A percentile compares a stretch with the other conserved stretches of the same genome.
Evolutionary conservation across 2,113 vertebrate genomes (phyloP).

Genomic region (Etheostoma spectabile): DNA sequence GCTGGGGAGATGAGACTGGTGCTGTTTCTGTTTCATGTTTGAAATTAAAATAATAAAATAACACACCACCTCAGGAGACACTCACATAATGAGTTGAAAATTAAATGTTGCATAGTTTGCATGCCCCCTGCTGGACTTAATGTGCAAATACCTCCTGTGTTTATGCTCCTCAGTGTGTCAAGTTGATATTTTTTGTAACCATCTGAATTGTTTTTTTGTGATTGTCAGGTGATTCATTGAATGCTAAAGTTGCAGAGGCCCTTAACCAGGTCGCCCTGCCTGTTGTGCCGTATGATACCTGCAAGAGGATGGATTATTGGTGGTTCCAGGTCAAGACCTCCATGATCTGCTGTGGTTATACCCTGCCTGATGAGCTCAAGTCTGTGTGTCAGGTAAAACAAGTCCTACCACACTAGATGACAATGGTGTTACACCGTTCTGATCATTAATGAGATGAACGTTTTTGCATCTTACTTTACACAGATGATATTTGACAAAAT

Average conservation of each 20-base stretch:
- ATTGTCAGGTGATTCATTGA: constrained; percentile 75
- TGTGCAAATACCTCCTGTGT: constrained; percentile 21
- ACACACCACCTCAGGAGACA: neutral
- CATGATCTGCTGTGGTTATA: constrained; percentile 87
- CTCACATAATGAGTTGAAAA: neutral
- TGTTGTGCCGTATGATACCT: constrained; percentile 81
- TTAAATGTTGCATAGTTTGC: constrained; percentile 17
- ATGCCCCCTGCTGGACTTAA: constrained; percentile 66
- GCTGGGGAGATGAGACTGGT: constrained; percentile 86
- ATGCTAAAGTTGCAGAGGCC: constrained; percentile 76
- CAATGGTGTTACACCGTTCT: neutral
- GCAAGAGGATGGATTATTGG: constrained; percentile 85
- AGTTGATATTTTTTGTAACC: neutral
- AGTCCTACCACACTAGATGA: neutral
- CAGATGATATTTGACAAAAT: neutral
- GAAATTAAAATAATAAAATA: neutral
- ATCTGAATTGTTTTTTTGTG: neutral
- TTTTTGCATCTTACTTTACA: neutral
- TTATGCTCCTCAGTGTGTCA: neutral
- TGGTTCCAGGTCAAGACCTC: constrained; percentile 87
- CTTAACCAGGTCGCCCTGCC: constrained; percentile 85
- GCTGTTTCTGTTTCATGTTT: constrained; percentile 19
- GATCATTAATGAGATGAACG: neutral
- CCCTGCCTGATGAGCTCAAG: constrained; percentile 83
- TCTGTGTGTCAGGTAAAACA: constrained; percentile 82